These are phyloP conservation scores for Trypoxylus dichotomus DNA, from an alignment of 1,140 invertebrate species.

Conservation along the genomic window DNA sequence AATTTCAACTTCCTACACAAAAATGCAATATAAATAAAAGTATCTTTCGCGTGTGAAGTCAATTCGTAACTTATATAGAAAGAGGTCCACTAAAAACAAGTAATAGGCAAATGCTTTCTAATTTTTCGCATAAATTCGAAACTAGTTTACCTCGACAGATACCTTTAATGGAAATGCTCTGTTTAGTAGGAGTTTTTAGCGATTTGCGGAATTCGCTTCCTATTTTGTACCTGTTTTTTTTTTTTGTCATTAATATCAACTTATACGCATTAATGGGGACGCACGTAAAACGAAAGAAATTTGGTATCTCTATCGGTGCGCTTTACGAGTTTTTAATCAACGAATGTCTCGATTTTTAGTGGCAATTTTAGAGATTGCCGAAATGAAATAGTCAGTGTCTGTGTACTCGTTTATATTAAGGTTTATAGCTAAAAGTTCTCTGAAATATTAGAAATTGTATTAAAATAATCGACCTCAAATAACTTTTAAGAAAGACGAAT, in stretches of 20 bases:
- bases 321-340: background rate
- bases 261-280: background rate
- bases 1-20: background rate
- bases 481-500: too few species aligned
- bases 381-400: background rate
- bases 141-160: constrained; percentile 13
- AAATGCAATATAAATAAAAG: background rate
- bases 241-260: background rate
- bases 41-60: background rate
- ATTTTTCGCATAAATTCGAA: constrained; percentile 24
- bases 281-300: background rate
- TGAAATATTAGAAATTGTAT: too few species aligned
- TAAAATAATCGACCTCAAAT: too few species aligned
- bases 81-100: background rate
- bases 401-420: background rate
- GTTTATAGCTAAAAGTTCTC: too few species aligned
- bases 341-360: background rate
- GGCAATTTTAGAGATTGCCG: background rate
- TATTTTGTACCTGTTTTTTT: background rate
- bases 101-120: constrained; percentile 11
- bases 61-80: background rate
- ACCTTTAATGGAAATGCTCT: constrained; percentile 14
- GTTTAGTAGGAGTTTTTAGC: background rate
- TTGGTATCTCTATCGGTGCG: too few species aligned
- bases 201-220: background rate